Base-by-base conservation (phyloP, 2,888 invertebrate genomes). In the Synanthedon myopaeformis region DNA sequence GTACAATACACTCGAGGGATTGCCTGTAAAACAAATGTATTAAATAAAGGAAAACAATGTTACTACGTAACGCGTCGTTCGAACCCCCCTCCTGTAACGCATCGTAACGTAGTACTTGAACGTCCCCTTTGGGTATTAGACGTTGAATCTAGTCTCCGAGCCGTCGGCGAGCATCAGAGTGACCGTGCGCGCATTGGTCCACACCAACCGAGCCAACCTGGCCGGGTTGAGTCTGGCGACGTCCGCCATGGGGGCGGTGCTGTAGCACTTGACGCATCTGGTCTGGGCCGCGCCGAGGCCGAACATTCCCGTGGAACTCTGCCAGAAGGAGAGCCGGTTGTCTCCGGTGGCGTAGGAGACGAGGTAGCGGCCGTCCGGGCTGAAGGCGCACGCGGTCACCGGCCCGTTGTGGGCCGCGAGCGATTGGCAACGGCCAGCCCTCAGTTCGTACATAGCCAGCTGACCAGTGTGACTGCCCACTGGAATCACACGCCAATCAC, bases 221-320 rank as follows among this genome's bases (percentile, higher is more conserved):
- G 97, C 94, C 1, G 97, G 96, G 88, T 96, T 96, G 52, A 95
- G 88, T 0, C 95, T 90, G 0, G 94, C 90, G 41, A 95, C 94
- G 76, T 97, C 96, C 10, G 96, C 96, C 76, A 97, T 94, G 0
- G 96, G 96, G 4, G 95, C 94, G 0, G 97, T 96, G 61, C 96
- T 97, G 88, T 96, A 97, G 52, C 97, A 96, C 76, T 98, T 97
- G 49, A 98, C 93, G 83, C 98, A 98, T 56, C 96, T 93, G 0
- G 98, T 98, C 83, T 98, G 98, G 4, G 97, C 96, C 62, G 98
- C 96, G 13, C 99, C 99, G 67, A 99, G 89, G 0, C 98, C 99
- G 87, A 99, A 98, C 92, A 99, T 95, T 53, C 96, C 96, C 91
- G 71, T 12, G 57, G 92, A 92, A 61, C 97, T 98, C 91, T 99